Evolutionary conservation across 2,797 vertebrate species (phyloP).

Genomic region (Megaceryle alcyon): DNA sequence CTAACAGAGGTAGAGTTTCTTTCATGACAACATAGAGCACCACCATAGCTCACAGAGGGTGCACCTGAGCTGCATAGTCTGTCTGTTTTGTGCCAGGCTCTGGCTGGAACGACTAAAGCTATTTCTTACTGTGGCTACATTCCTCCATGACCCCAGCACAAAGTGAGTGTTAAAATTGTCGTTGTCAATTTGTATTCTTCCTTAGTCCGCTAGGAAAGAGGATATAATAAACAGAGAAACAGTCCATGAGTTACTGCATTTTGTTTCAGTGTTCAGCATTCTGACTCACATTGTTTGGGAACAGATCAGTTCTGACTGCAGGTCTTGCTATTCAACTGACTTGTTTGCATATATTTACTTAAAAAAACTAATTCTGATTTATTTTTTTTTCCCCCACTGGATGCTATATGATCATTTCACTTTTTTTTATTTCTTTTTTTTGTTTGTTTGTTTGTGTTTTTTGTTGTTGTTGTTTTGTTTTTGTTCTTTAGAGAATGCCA

Average conservation of each 20-base stretch:
- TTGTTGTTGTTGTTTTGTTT: too few relatives aligned
- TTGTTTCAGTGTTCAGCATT: not conserved
- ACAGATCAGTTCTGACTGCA: not conserved
- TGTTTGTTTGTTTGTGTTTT: not conserved
- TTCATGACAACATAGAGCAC: not conserved
- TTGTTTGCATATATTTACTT: not conserved
- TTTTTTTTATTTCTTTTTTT: not conserved
- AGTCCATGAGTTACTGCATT: not conserved
- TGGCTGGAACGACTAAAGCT: not conserved
- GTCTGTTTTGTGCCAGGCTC: not conserved
- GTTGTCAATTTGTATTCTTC: not conserved
- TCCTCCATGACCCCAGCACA: not conserved
- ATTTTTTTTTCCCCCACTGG: not conserved
- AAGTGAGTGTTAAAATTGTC: not conserved
- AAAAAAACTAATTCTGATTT: not conserved
- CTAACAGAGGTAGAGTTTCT: not conserved
- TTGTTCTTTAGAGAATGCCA: constrained; percentile 83
- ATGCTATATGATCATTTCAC: not conserved
- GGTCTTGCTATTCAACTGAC: not conserved
- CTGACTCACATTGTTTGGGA: not conserved
- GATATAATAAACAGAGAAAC: not conserved
- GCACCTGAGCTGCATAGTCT: not conserved
- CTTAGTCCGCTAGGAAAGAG: not conserved
- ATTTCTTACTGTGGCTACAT: not conserved
- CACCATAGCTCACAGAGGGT: not conserved